Conservation (phyloP, 2,888 invertebrate species). For the Drosophila birchii region DNA sequence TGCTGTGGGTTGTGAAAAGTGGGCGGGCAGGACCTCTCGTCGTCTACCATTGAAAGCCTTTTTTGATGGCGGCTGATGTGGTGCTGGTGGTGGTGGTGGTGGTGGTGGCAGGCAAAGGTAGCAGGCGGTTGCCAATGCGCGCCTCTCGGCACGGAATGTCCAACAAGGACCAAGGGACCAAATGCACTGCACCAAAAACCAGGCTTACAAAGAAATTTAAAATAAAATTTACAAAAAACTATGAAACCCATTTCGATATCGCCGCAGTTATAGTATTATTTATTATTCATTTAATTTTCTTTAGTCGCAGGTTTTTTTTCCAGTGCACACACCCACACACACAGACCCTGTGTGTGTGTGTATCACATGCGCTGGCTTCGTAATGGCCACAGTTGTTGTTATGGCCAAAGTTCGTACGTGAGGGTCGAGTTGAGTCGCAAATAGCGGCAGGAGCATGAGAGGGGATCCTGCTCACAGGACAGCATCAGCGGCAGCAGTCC, state of each 20-base stretch:
- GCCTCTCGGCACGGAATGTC: conserved; percentile 54
- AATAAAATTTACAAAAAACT: too few relatives aligned
- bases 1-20: conserved; percentile 6
- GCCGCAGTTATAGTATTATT: too few relatives aligned
- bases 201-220: too few relatives aligned
- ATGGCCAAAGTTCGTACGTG: conserved; percentile 80
- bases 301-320: not conserved
- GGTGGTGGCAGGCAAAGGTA: conserved; percentile 57
- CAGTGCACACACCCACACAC: conserved; percentile 1
- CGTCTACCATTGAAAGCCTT: conserved; percentile 77
- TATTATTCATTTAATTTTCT: not conserved
- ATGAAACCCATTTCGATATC: too few relatives aligned
- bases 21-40: conserved; percentile 52
- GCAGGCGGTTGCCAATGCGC: conserved; percentile 56
- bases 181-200: conserved; percentile 14
- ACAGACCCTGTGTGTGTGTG: conserved; percentile 14
- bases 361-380: conserved; percentile 66
- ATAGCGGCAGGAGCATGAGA: conserved; percentile 4
- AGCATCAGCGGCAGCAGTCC: conserved; percentile 52
- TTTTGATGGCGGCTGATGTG: conserved; percentile 49
- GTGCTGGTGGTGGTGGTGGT: conserved; percentile 30
- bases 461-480: conserved; percentile 45
- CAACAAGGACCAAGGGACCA: conserved; percentile 63
- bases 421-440: conserved; percentile 71
- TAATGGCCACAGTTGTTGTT: conserved; percentile 82